Evolutionary conservation across 2,113 vertebrate genomes (phyloP).

Genomic region (Ursus arctos): DNA sequence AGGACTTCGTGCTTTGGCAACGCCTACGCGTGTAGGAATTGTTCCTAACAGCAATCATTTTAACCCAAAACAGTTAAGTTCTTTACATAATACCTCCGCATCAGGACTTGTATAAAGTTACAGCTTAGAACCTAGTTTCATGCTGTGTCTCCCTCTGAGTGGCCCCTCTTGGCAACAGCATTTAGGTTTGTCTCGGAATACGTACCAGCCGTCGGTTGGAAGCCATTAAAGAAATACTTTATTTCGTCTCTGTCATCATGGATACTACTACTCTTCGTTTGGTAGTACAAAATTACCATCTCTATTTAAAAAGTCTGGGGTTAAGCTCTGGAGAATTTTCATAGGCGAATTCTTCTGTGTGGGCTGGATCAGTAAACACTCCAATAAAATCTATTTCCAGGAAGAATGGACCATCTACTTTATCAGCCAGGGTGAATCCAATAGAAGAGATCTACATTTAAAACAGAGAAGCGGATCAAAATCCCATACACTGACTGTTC

Average conservation of each 20-base stretch:
- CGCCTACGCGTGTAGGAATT: background rate
- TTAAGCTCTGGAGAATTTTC: conserved; percentile 91
- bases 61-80: background rate
- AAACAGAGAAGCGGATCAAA: conserved; percentile 68
- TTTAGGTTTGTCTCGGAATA: background rate
- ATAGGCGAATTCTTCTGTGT: conserved; percentile 96
- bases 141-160: background rate
- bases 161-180: background rate
- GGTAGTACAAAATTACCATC: background rate
- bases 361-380: conserved; percentile 91
- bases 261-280: background rate
- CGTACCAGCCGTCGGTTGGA: background rate
- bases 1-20: conserved; percentile 18
- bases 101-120: background rate
- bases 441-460: conserved; percentile 92
- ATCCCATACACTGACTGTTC: background rate
- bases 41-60: background rate
- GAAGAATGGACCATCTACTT: conserved; percentile 95
- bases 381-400: conserved; percentile 97
- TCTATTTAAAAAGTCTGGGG: conserved; percentile 74
- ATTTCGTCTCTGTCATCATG: background rate
- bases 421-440: conserved; percentile 96
- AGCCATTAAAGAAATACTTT: background rate
- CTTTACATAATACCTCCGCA: background rate
- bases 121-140: background rate